Evolutionary conservation across 2,113 vertebrate genomes (phyloP), one percentile per base, ranked within the genome.

Genomic region (Gila orcuttii): DNA sequence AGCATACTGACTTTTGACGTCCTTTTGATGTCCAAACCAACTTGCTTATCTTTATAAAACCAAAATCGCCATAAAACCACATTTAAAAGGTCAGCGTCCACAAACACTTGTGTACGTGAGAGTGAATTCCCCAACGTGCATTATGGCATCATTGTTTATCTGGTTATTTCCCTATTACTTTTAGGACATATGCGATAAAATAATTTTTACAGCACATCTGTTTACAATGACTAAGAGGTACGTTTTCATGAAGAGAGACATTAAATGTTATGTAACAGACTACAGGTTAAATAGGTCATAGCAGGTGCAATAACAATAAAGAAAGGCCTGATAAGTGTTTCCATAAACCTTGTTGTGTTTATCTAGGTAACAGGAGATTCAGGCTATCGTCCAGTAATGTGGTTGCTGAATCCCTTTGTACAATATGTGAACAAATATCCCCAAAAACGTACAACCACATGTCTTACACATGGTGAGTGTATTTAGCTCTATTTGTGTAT

Each of bases 271-370:
- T 17, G 84, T 71, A 93, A 92, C 77, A 62, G 69, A 83, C 6
- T 19, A 19, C 3, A 13, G 0, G 1, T 28, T 64, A 45, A 25
- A 47, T 64, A 5, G n/a, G 39, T 81, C 60, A 64, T 62, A 47
- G 6, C 21, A 79, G 39, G 62, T 87, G 85, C 87, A 83, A 60
- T n/a, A 28, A 74, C 88, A 89, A 87, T 92, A 92, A 92, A 90
- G 60, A 47, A 23, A 92, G 75, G 4, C 28, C 64, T 79, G 45
- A 89, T 77, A 79, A 79, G 75, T 9, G n/a, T 74, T 17, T 75
- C 39, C 36, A 82, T 87, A 89, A 77, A 86, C 31, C 7, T 50
- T 23, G 4, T 31, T 36, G 8, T 79, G 50, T 57, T 36, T 79
- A 33, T 25, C 50, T 28, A 17, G 73, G n/a, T 50, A 79, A 55